Percentiles rank a stretch among this genome's conserved stretches.
phyloP scores from a whole-genome alignment of 2,888 invertebrate genomes.

The Yponomeuta plumbellus region DNA sequence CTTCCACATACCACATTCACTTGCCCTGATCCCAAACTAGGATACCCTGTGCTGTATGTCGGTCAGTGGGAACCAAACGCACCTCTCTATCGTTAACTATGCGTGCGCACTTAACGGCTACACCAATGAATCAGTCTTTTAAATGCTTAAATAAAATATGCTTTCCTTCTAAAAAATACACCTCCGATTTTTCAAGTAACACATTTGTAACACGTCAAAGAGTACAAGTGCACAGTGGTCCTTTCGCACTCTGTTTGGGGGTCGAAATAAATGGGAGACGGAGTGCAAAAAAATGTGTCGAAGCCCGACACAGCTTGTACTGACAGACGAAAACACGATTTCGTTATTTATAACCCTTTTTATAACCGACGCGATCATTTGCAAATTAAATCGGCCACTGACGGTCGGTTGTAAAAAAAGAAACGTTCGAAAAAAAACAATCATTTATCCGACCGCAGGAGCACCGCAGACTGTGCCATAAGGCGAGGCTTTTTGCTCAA shows the following conservation, averaged over 20 bases:
- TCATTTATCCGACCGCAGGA: conserved; percentile 9
- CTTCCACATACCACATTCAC: too few relatives aligned
- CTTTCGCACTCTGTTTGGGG: not conserved
- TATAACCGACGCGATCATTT: conserved; percentile 12
- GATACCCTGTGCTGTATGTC: too few relatives aligned
- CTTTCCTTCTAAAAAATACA: not conserved
- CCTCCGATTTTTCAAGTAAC: not conserved
- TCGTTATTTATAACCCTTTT: conserved; percentile 13
- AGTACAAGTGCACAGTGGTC: not conserved
- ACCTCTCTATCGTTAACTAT: too few relatives aligned
- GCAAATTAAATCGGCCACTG: conserved; percentile 14
- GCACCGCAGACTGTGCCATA: not conserved
- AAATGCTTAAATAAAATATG: too few relatives aligned
- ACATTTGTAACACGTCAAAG: not conserved
- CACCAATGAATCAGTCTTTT: too few relatives aligned
- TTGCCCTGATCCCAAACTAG: too few relatives aligned
- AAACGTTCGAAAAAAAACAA: conserved; percentile 7
- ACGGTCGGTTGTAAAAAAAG: conserved; percentile 7
- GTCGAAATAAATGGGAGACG: not conserved
- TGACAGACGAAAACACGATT: conserved; percentile 8
- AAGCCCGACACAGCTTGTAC: not conserved
- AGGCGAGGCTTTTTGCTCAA: not conserved
- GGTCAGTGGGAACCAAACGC: too few relatives aligned
- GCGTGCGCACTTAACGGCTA: too few relatives aligned
- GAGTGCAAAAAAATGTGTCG: conserved; percentile 5